Evolutionary conservation across 2,113 vertebrate genomes (phyloP), one percentile per base, ranked within the genome.

Genomic region (Australoheros scitulus): DNA sequence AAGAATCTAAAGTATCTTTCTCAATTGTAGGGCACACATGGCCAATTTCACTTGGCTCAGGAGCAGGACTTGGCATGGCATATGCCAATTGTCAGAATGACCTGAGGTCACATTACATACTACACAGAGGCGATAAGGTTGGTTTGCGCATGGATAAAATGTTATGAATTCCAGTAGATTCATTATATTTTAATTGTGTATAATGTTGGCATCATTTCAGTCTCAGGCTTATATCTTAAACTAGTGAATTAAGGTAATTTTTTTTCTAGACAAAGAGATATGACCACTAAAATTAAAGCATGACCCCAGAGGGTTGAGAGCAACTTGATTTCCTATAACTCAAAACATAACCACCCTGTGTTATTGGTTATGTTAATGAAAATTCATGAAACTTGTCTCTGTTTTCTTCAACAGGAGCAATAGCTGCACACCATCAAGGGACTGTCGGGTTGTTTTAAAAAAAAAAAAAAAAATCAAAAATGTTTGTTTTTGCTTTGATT

Each of bases 31-130:
- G 98, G 92, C 97, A 93, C 95, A 97, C 96, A 17, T 98, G 97
- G 97, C 98, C 98, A 0, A 93, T 99, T 4, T 94, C 95, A 0
- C 96, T 99, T 52, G 96, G 97, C 61, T 95, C 96, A 1, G 98
- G 97, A 78, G 93, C 94, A 56, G 98, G 98, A 20, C 88, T 99
- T 59, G 98, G 98, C 86, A 99, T 99, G 98, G 98, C 98, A 10
- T 98, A 97, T 83, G 97, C 97, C 89, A 99, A 99, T 94, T 99
- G 98, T 94, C 98, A 99, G 83, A 97, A 97, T 43, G 97, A 99
- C 92, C 96, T 99, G 89, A 97, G 96, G 91, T 94, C 97, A 88
- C 97, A 96, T 0, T 99, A 99, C 92, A 90, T 98, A 79, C 95
- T 96, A 80, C 97, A 97, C 65, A 97, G 96, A 87, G 96, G 95